These are phyloP conservation scores for Bellardia bayeri DNA, from an alignment of 2,888 invertebrate genomes.

Conservation along the genomic window DNA sequence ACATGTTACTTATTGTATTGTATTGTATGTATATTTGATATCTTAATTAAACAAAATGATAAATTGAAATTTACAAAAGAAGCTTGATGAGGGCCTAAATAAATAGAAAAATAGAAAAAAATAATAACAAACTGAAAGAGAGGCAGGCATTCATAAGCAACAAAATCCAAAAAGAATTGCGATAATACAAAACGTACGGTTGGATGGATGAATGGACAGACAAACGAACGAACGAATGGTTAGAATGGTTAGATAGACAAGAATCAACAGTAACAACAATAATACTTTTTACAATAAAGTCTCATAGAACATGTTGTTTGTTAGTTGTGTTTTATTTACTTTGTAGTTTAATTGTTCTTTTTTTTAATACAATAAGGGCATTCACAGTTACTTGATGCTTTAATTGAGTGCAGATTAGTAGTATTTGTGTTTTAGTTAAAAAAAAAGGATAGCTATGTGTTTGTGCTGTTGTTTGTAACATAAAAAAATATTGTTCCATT, in stretches of 20 bases:
- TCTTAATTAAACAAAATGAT: conserved; percentile 64
- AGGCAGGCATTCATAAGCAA: background rate
- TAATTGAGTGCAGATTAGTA: background rate
- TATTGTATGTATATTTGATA: conserved; percentile 48
- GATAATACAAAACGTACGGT: conserved; percentile 12
- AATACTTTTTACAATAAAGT: conserved; percentile 21
- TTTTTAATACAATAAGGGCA: background rate
- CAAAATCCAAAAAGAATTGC: conserved; percentile 2
- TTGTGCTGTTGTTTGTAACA: too few species aligned
- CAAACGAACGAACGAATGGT: background rate
- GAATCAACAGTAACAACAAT: conserved; percentile 18
- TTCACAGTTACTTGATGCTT: background rate
- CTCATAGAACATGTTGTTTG: conserved; percentile 40
- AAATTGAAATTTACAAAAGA: conserved; percentile 55
- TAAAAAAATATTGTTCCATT: too few species aligned
- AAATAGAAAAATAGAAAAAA: conserved; percentile 23
- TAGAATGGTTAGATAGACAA: conserved; percentile 2
- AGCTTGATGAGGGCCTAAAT: conserved; percentile 30
- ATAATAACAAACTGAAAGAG: background rate
- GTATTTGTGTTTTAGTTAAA: too few species aligned
- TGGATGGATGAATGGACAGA: background rate
- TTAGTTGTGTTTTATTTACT: conserved; percentile 4
- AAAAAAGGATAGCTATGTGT: too few species aligned
- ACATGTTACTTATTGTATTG: conserved; percentile 28
- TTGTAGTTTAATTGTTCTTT: background rate